These are phyloP conservation scores for Hippocampus zosterae DNA, from an alignment of 2,113 vertebrate species.

Conservation along the genomic window DNA sequence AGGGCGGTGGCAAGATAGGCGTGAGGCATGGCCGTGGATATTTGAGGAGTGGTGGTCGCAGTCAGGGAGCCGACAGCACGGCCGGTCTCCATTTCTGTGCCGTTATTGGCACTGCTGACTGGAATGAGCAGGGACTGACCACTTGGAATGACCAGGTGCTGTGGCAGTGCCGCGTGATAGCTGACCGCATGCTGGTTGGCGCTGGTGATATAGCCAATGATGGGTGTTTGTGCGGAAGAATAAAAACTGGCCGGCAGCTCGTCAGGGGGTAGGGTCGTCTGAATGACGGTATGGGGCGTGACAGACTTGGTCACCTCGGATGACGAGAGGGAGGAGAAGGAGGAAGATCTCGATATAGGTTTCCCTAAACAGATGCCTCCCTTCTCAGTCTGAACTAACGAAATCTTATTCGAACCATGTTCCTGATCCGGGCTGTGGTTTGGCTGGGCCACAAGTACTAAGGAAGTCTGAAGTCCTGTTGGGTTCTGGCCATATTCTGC, in stretches of 20 bases:
- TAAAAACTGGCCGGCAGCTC: slow-evolving; percentile 87
- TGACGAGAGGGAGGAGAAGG: slow-evolving; percentile 71
- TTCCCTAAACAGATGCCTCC: slow-evolving; percentile 85
- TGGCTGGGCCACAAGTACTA: slow-evolving; percentile 88
- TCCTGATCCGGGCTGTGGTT: slow-evolving; percentile 79
- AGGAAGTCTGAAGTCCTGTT: slow-evolving; percentile 84
- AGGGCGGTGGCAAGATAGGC: slow-evolving; percentile 87
- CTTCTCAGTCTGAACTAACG: slow-evolving; percentile 80
- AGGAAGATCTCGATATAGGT: slow-evolving; percentile 74
- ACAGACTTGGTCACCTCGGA: slow-evolving; percentile 81
- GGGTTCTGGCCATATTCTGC: slow-evolving; percentile 84
- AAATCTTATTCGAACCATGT: slow-evolving; percentile 73
- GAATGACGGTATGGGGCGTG: slow-evolving; percentile 85
- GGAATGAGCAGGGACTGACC: slow-evolving; percentile 93
- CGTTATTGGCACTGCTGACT: slow-evolving; percentile 68
- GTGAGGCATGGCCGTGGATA: slow-evolving; percentile 86
- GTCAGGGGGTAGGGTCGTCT: slow-evolving; percentile 83
- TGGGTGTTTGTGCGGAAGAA: slow-evolving; percentile 84
- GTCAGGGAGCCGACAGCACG: slow-evolving; percentile 79
- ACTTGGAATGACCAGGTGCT: slow-evolving; percentile 92
- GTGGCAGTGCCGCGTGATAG: slow-evolving; percentile 85
- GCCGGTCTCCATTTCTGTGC: slow-evolving; percentile 76
- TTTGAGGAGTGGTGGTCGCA: slow-evolving; percentile 79
- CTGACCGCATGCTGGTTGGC: slow-evolving; percentile 75
- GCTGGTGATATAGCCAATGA: slow-evolving; percentile 90